Evolutionary conservation across 2,797 vertebrate genomes (phyloP).

Genomic region (Chiloscyllium punctatum): DNA sequence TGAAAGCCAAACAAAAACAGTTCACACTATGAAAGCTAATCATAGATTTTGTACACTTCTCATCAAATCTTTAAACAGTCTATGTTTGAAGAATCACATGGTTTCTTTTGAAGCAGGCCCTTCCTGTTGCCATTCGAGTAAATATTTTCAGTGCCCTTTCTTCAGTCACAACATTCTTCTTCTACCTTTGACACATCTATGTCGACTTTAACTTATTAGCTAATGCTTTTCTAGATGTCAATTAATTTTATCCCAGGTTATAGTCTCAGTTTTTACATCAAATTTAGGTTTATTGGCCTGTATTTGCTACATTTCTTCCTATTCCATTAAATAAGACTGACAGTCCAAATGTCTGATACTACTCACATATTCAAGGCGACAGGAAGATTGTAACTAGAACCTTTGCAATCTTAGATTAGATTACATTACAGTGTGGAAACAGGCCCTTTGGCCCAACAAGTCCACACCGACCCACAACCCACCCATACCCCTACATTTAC

Average conservation of each 20-base stretch:
- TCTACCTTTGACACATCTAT: not conserved
- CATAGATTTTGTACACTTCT: not conserved
- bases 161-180: not conserved
- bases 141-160: not conserved
- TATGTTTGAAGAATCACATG: not conserved
- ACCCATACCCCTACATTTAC: no score
- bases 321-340: not conserved
- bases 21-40: not conserved
- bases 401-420: no score
- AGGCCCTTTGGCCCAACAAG: no score
- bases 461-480: no score
- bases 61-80: not conserved
- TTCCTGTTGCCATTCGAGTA: no score
- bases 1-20: not conserved
- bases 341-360: not conserved
- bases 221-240: not conserved
- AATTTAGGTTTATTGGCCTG: not conserved
- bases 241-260: not conserved
- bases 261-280: not conserved
- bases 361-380: not conserved
- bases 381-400: not conserved
- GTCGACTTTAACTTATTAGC: not conserved
- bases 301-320: not conserved
- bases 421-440: no score
- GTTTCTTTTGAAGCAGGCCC: not conserved